Evolutionary conservation across 2,888 invertebrate species (phyloP).

Genomic region (Mactromeris polynyma): DNA sequence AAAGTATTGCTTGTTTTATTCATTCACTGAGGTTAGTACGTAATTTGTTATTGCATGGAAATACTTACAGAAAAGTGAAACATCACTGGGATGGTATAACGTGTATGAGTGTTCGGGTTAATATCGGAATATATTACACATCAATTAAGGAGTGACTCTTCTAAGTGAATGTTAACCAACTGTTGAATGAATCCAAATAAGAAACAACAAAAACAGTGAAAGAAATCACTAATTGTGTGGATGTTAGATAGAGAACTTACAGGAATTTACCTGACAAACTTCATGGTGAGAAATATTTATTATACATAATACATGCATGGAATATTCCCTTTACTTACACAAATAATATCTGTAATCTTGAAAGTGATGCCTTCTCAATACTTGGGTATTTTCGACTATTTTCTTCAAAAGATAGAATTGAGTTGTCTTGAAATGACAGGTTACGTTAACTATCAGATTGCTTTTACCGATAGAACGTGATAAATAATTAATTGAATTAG

Average conservation of each 20-base stretch:
- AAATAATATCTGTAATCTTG: too few species aligned
- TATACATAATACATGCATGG: not conserved
- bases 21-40: not conserved
- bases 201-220: not conserved
- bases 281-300: not conserved
- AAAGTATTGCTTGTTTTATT: not conserved
- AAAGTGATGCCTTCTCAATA: too few species aligned
- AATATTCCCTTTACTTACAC: too few species aligned
- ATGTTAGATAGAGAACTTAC: not conserved
- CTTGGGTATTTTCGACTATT: too few species aligned
- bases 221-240: not conserved
- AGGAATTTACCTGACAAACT: slow-evolving; percentile 12
- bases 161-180: not conserved
- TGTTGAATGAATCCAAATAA: not conserved
- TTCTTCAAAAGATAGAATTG: too few species aligned
- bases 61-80: not conserved
- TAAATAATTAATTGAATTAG: too few species aligned
- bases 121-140: not conserved
- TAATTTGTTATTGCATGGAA: not conserved
- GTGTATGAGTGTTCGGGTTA: not conserved
- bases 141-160: slow-evolving; percentile 7
- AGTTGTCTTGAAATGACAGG: too few species aligned
- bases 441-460: too few species aligned
- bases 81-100: not conserved
- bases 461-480: too few species aligned